A percentile compares a stretch with the other conserved stretches of the same genome.
Evolutionary conservation across 2,888 invertebrate species (phyloP).

Genomic region (Podabrus alpinus): DNA sequence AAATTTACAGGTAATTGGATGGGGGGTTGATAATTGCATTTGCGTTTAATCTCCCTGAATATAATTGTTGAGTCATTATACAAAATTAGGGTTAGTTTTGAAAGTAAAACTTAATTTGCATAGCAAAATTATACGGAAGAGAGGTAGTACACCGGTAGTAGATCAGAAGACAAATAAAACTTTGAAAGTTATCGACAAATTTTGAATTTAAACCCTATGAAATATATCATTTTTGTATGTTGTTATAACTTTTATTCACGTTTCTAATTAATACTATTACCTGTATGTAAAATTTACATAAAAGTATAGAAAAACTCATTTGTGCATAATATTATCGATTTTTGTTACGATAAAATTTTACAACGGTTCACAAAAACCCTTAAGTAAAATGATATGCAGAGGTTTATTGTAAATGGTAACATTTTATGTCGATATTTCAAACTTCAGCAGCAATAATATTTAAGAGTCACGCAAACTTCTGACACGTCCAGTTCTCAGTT

Average conservation of each 20-base stretch:
- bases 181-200: neutral
- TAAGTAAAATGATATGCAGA: neutral
- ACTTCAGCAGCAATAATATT: conserved; percentile 4
- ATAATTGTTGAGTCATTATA: neutral
- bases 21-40: conserved; percentile 6
- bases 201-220: neutral
- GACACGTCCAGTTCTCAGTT: neutral
- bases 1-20: neutral
- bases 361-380: neutral
- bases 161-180: neutral
- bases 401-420: neutral
- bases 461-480: conserved; percentile 9
- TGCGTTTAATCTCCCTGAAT: neutral
- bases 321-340: neutral
- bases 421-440: conserved; percentile 12
- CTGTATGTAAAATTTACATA: no score
- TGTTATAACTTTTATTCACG: neutral
- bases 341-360: neutral
- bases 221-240: neutral
- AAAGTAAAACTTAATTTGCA: conserved; percentile 3
- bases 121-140: neutral
- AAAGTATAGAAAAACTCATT: neutral
- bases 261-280: neutral
- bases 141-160: neutral
- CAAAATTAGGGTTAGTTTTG: conserved; percentile 6